Percentiles rank a stretch among this genome's conserved stretches.
These are phyloP conservation scores for Heterodera filipjevi DNA, from an alignment of 2,888 invertebrate genomes.

Conservation along the genomic window DNA sequence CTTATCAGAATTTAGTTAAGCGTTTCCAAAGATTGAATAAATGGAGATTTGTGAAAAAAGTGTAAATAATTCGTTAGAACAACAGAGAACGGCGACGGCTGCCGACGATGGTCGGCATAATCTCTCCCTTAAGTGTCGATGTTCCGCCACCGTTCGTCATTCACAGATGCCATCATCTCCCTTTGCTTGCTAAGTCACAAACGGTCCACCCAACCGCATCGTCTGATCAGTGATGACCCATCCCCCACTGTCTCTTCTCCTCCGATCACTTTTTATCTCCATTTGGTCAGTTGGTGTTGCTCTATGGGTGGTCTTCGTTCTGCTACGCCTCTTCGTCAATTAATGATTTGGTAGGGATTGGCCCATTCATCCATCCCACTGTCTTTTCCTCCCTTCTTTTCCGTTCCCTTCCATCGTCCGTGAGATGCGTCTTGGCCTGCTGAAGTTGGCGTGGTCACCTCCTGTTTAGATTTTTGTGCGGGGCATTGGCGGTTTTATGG, in stretches of 20 bases:
- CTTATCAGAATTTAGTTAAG: too few species aligned
- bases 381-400: not conserved
- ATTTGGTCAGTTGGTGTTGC: constrained; percentile 20
- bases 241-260: not conserved
- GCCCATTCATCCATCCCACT: not conserved
- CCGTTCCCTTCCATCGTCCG: constrained; percentile 19
- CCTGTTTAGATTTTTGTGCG: constrained; percentile 12
- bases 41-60: too few species aligned
- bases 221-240: not conserved
- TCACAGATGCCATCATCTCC: too few species aligned
- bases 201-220: not conserved
- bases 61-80: too few species aligned
- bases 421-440: constrained; percentile 13
- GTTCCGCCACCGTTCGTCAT: too few species aligned
- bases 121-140: too few species aligned
- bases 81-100: too few species aligned
- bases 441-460: constrained; percentile 19
- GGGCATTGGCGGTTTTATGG: constrained; percentile 8
- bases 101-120: too few species aligned
- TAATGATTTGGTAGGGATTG: constrained; percentile 11
- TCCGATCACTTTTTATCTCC: constrained; percentile 14
- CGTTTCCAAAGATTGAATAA: too few species aligned
- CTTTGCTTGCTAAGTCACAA: too few species aligned
- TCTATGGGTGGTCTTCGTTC: constrained; percentile 22
- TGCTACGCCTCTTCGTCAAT: constrained; percentile 22